phyloP scores from a whole-genome alignment of 2,797 vertebrate genomes.

The Clarias laeviceps region DNA sequence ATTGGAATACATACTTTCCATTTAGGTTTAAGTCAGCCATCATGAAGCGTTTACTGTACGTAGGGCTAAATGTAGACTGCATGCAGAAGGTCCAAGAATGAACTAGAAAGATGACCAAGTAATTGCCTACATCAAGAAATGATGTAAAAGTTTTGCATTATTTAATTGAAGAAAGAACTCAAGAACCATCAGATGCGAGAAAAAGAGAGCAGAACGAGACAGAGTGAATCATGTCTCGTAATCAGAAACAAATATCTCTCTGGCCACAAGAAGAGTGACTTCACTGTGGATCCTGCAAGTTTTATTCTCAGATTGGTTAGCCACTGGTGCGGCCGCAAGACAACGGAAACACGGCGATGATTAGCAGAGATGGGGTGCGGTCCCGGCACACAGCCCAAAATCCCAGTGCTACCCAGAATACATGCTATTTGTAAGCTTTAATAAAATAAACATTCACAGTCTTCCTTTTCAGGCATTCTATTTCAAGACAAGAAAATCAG shows the following conservation, averaged over 20 bases:
- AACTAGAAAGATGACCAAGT: neutral
- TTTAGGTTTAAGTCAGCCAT: neutral
- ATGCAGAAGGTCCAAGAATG: neutral
- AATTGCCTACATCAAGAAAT: neutral
- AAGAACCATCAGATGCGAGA: conserved; percentile 54
- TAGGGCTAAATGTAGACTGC: neutral
- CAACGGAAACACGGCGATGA: conserved; percentile 67
- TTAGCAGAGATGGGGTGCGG: conserved; percentile 68
- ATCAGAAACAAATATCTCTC: conserved; percentile 69
- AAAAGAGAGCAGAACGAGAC: conserved; percentile 57
- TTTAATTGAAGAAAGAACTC: conserved; percentile 34
- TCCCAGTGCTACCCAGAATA: conserved; percentile 59
- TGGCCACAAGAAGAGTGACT: conserved; percentile 69
- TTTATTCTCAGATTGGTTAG: conserved; percentile 67
- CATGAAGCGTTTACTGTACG: neutral
- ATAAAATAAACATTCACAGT: conserved; percentile 65
- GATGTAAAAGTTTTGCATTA: neutral
- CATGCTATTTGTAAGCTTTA: conserved; percentile 66
- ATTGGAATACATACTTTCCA: neutral
- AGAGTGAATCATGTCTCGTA: conserved; percentile 70
- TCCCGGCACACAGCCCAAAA: conserved; percentile 56
- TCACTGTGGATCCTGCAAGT: conserved; percentile 63
- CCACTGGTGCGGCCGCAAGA: conserved; percentile 65
- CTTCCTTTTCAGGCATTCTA: conserved; percentile 51
- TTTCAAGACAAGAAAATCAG: conserved; percentile 23